Percentiles rank a stretch among this genome's conserved stretches.
phyloP scores from a whole-genome alignment of 2,888 invertebrate genomes.

The Stictocephala bisonia region DNA sequence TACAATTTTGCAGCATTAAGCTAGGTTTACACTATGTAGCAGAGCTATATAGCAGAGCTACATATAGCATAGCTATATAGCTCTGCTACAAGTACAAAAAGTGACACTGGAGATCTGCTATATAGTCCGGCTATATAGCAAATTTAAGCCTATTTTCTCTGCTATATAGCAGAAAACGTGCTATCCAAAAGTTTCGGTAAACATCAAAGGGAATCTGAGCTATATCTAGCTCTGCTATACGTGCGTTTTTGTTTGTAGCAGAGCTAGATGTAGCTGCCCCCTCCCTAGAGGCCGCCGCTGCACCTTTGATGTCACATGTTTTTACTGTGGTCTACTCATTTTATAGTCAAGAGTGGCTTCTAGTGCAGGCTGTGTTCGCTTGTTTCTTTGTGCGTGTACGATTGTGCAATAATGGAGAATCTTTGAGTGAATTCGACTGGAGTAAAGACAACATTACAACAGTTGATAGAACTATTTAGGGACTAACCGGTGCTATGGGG shows the following conservation, averaged over 20 bases:
- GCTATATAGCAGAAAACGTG: no score
- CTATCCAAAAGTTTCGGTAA: no score
- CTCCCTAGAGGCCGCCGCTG: constrained; percentile 17
- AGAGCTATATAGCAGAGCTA: no score
- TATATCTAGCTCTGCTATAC: constrained; percentile 22
- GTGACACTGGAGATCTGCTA: no score
- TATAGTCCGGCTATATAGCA: no score
- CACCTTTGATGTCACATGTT: constrained; percentile 11
- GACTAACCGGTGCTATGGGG: constrained; percentile 46
- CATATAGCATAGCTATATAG: no score
- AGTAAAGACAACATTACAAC: constrained; percentile 40
- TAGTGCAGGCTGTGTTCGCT: constrained; percentile 12
- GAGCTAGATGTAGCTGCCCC: constrained; percentile 17
- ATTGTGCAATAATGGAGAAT: constrained; percentile 30
- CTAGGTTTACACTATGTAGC: no score
- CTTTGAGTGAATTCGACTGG: constrained; percentile 39
- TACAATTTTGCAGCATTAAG: no score
- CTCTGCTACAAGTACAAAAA: no score
- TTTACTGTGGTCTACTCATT: not conserved
- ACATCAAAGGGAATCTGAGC: no score
- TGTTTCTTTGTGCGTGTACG: constrained; percentile 17
- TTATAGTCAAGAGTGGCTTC: constrained; percentile 24
- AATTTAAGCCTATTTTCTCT: no score
- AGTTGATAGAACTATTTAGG: constrained; percentile 42
- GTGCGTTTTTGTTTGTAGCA: constrained; percentile 37